Evolutionary conservation across 2,113 vertebrate species (phyloP).

Genomic region (Euleptes europaea): DNA sequence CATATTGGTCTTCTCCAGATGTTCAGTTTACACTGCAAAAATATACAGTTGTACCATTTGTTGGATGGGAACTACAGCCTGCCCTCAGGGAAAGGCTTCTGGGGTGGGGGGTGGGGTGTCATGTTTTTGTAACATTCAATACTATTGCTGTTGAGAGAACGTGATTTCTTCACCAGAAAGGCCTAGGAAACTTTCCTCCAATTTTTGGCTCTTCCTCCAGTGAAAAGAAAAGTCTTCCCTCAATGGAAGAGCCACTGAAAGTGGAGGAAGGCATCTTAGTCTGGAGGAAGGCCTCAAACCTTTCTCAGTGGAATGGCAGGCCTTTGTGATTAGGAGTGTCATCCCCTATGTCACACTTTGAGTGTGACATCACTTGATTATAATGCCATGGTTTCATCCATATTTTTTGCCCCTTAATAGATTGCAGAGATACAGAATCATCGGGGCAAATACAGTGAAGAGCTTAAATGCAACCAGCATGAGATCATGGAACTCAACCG

Average conservation of each 20-base stretch:
- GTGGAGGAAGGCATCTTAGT: too few species aligned
- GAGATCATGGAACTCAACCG: constrained; percentile 86
- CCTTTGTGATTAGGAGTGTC: neutral
- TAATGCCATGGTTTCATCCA: too few species aligned
- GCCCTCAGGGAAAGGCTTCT: neutral
- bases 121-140: neutral
- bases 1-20: neutral
- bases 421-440: constrained; percentile 31
- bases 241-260: too few species aligned
- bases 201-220: too few species aligned
- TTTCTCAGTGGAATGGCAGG: too few species aligned
- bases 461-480: constrained; percentile 80
- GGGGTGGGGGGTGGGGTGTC: too few species aligned
- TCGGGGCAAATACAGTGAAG: constrained; percentile 76
- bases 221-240: too few species aligned
- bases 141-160: neutral
- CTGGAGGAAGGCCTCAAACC: too few species aligned
- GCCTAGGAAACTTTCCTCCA: too few species aligned
- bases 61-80: too few species aligned
- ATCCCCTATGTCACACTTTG: too few species aligned
- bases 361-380: too few species aligned
- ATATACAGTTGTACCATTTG: neutral
- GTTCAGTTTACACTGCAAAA: neutral
- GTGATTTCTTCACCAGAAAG: neutral
- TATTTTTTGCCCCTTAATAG: neutral